These are phyloP conservation scores for Podargus strigoides DNA, from an alignment of 2,797 vertebrate species.

Conservation along the genomic window DNA sequence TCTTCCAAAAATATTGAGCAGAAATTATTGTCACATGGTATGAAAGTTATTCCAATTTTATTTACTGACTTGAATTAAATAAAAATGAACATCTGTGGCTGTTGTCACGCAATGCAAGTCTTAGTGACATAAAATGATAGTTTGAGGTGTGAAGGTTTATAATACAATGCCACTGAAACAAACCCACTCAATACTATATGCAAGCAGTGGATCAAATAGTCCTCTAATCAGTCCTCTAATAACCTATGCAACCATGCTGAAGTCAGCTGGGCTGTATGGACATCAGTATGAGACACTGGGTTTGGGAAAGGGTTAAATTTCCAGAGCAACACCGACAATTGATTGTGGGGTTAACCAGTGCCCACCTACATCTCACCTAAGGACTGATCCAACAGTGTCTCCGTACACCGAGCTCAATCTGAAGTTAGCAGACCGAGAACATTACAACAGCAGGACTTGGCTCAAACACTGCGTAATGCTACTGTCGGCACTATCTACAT, in stretches of 20 bases:
- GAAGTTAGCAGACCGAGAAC: background rate
- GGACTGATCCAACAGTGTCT: background rate
- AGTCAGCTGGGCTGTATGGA: background rate
- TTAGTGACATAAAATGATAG: background rate
- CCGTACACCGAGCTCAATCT: background rate
- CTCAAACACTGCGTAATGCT: background rate
- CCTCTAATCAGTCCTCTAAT: background rate
- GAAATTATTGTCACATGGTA: slow-evolving; percentile 25
- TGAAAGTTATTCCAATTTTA: slow-evolving; percentile 55
- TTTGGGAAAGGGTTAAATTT: background rate
- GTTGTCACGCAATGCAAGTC: background rate
- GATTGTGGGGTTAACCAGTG: background rate
- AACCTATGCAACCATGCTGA: background rate
- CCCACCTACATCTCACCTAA: background rate
- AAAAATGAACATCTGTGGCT: slow-evolving; percentile 4
- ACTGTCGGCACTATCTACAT: background rate
- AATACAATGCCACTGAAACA: slow-evolving; percentile 37
- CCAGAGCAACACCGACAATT: background rate
- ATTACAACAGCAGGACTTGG: background rate
- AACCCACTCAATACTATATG: background rate
- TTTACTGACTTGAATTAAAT: slow-evolving; percentile 59
- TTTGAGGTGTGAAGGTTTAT: slow-evolving; percentile 44
- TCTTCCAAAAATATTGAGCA: background rate
- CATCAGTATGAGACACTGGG: background rate
- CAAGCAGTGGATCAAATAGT: slow-evolving; percentile 1